Evolutionary conservation across 2,888 invertebrate species (phyloP).

Genomic region (Hemithea aestivaria): DNA sequence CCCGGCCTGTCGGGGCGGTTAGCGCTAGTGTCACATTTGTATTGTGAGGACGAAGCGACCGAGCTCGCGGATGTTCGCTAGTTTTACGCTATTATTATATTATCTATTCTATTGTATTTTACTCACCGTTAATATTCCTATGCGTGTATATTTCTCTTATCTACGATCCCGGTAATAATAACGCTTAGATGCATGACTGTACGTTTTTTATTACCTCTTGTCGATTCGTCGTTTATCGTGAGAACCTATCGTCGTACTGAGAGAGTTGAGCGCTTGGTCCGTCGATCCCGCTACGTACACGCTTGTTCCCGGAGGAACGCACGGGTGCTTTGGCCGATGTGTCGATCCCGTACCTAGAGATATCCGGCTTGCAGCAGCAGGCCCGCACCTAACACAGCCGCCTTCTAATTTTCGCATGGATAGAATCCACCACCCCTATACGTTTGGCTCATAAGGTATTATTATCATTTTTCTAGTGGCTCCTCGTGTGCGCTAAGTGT

Average conservation of each 20-base stretch:
- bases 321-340: conserved; percentile 75
- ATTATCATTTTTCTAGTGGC: conserved; percentile 73
- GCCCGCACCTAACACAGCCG: conserved; percentile 77
- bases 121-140: conserved; percentile 72
- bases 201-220: conserved; percentile 84
- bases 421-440: conserved; percentile 76
- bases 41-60: conserved; percentile 76
- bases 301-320: conserved; percentile 73
- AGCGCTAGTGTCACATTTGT: conserved; percentile 78
- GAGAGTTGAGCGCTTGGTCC: conserved; percentile 75
- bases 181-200: conserved; percentile 93
- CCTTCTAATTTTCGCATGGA: conserved; percentile 78
- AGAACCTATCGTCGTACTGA: conserved; percentile 69
- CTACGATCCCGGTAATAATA: conserved; percentile 90
- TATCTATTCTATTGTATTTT: conserved; percentile 71
- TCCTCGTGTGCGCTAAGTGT: conserved; percentile 74
- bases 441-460: conserved; percentile 80
- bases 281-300: conserved; percentile 78
- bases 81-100: conserved; percentile 74
- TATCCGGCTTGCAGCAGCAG: conserved; percentile 71
- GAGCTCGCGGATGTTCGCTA: conserved; percentile 72
- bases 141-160: conserved; percentile 79
- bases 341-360: conserved; percentile 69
- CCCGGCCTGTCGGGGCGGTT: conserved; percentile 73
- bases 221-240: conserved; percentile 71